These are phyloP conservation scores for Mesochorus sp. DNA, from an alignment of 2,888 invertebrate genomes.

Conservation along the genomic window DNA sequence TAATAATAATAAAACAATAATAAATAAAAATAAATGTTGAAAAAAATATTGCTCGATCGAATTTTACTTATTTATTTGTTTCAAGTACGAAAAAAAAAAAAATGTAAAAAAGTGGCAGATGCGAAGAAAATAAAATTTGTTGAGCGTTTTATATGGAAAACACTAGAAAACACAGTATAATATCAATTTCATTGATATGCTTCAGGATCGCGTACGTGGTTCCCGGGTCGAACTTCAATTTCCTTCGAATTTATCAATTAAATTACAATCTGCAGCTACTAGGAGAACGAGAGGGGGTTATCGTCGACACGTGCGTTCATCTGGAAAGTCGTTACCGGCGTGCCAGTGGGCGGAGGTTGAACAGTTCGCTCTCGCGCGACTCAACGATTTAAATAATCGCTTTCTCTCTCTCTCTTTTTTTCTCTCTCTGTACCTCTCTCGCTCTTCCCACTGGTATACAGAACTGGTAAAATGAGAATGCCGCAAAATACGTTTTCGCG, in stretches of 20 bases:
- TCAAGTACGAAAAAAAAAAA: too few species aligned
- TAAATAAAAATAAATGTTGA: too few species aligned
- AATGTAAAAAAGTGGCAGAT: too few species aligned
- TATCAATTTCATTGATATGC: slow-evolving; percentile 60
- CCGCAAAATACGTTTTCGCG: slow-evolving; percentile 45
- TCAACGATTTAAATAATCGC: slow-evolving; percentile 63
- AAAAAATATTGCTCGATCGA: too few species aligned
- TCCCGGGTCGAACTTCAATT: slow-evolving; percentile 77
- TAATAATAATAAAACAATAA: too few species aligned
- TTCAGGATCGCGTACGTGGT: slow-evolving; percentile 53
- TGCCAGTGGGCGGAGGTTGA: slow-evolving; percentile 20
- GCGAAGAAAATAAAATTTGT: not conserved
- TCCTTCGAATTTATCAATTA: slow-evolving; percentile 78
- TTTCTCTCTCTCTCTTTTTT: slow-evolving; percentile 1
- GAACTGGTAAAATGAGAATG: slow-evolving; percentile 38
- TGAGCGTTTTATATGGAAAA: not conserved
- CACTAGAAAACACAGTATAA: slow-evolving; percentile 60
- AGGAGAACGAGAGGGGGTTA: slow-evolving; percentile 4
- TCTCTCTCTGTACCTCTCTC: not conserved
- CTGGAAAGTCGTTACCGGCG: slow-evolving; percentile 63
- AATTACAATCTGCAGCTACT: slow-evolving; percentile 76
- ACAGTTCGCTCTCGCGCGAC: slow-evolving; percentile 50
- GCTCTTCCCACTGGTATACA: slow-evolving; percentile 19
- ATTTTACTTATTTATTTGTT: too few species aligned
- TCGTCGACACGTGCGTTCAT: slow-evolving; percentile 64